Conservation (phyloP, 2,888 invertebrate species). For the Smittia aterrima region DNA sequence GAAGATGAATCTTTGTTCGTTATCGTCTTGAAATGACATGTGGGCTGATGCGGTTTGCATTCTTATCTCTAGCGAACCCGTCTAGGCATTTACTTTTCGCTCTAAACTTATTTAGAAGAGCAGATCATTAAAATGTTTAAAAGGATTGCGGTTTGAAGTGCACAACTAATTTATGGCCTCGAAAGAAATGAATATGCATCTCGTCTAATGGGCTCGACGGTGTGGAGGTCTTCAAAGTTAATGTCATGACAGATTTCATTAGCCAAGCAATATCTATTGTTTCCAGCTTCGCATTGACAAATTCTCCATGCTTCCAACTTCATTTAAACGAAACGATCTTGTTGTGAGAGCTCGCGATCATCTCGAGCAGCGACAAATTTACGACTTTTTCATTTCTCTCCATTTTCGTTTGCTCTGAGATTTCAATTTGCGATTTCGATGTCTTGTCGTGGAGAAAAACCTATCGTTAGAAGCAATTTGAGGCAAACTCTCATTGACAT, state of each 20-base stretch:
- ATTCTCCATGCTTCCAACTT: constrained; percentile 11
- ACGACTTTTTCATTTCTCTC: constrained; percentile 7
- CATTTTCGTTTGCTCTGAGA: constrained; percentile 14
- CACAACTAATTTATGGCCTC: constrained; percentile 17
- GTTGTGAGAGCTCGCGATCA: constrained; percentile 13
- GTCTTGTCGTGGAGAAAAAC: neutral
- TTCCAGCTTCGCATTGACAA: neutral
- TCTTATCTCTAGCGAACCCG: constrained; percentile 3
- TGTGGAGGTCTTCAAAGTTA: constrained; percentile 20
- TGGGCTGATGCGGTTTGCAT: constrained; percentile 19
- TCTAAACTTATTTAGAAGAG: neutral
- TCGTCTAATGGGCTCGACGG: neutral
- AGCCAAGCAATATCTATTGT: constrained; percentile 12
- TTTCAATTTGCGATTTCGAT: constrained; percentile 17
- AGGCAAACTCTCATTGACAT: constrained; percentile 39
- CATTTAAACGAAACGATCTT: neutral
- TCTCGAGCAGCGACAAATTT: constrained; percentile 40
- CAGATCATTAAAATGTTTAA: neutral
- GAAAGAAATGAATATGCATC: constrained; percentile 8
- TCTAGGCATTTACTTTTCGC: neutral
- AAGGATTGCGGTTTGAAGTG: constrained; percentile 27
- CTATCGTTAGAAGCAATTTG: constrained; percentile 28
- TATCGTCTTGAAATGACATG: neutral
- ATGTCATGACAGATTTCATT: constrained; percentile 28
- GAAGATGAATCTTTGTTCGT: neutral